phyloP scores from a whole-genome alignment of 2,797 vertebrate genomes.

The Cuniculus paca region DNA sequence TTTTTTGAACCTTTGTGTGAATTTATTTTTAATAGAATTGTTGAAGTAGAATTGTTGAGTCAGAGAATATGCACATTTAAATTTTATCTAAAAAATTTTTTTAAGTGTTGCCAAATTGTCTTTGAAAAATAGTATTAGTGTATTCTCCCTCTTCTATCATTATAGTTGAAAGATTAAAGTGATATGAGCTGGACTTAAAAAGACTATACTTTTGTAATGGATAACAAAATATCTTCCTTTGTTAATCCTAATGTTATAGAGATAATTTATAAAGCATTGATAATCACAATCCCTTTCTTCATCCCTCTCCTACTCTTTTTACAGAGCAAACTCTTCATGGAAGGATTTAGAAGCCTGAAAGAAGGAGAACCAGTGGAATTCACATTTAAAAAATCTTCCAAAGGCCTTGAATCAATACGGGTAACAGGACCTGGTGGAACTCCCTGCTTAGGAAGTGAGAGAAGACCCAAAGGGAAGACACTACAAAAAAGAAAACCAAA shows the following conservation, averaged over 20 bases:
- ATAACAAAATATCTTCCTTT: constrained; percentile 70
- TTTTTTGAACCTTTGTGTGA: constrained; percentile 1
- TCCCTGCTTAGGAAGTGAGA: constrained; percentile 93
- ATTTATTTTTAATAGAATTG: constrained; percentile 27
- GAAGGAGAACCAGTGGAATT: constrained; percentile 94
- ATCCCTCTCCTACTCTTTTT: constrained; percentile 80
- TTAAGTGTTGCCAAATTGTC: not conserved
- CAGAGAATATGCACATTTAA: constrained; percentile 49
- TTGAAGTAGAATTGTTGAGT: constrained; percentile 26
- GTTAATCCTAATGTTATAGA: constrained; percentile 78
- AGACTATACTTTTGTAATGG: constrained; percentile 14
- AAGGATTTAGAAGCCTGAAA: constrained; percentile 95
- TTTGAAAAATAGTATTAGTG: constrained; percentile 17
- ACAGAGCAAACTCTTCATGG: constrained; percentile 95
- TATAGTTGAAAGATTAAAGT: constrained; percentile 54
- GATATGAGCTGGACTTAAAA: not conserved
- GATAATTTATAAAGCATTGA: constrained; percentile 79
- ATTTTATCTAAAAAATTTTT: constrained; percentile 14
- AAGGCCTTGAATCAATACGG: constrained; percentile 94
- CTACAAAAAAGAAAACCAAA: constrained; percentile 93
- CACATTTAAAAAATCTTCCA: constrained; percentile 94
- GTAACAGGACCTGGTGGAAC: constrained; percentile 93
- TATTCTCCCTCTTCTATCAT: constrained; percentile 30
- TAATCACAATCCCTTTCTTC: constrained; percentile 80
- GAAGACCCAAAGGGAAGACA: constrained; percentile 94